phyloP scores from a whole-genome alignment of 2,113 vertebrate species.

The Dromaius novaehollandiae region DNA sequence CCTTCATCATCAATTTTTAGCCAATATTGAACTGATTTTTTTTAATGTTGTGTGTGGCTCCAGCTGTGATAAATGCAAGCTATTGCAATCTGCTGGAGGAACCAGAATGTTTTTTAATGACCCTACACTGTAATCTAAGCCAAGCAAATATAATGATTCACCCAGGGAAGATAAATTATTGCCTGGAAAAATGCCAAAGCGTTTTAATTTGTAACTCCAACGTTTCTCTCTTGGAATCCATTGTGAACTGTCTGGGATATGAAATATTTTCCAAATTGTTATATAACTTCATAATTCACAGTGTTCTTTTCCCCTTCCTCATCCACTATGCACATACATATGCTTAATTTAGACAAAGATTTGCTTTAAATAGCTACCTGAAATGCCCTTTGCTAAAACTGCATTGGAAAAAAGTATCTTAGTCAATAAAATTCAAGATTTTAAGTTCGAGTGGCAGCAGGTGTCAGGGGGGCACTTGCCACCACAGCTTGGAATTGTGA shows the following conservation, averaged over 20 bases:
- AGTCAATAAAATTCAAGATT: slow-evolving; percentile 3
- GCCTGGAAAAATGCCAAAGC: slow-evolving; percentile 34
- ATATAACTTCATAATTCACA: slow-evolving; percentile 38
- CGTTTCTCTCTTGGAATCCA: slow-evolving; percentile 5
- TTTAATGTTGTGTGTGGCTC: neutral
- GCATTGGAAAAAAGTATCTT: neutral
- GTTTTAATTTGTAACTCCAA: slow-evolving; percentile 51
- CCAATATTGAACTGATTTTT: slow-evolving; percentile 29
- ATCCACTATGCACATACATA: neutral
- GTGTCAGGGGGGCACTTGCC: slow-evolving; percentile 52
- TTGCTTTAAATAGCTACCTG: neutral
- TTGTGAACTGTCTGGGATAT: neutral
- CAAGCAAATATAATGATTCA: slow-evolving; percentile 40
- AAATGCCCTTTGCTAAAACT: neutral
- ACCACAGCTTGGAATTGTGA: slow-evolving; percentile 61
- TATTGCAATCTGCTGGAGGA: neutral
- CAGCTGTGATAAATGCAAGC: slow-evolving; percentile 32
- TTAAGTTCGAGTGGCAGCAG: slow-evolving; percentile 43
- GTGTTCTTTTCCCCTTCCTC: neutral
- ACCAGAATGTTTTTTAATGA: slow-evolving; percentile 33
- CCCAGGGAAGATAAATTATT: slow-evolving; percentile 31
- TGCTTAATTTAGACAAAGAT: neutral
- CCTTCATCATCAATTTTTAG: slow-evolving; percentile 23
- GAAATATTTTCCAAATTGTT: slow-evolving; percentile 40
- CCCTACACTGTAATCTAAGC: neutral